Evolutionary conservation across 2,797 vertebrate species (phyloP).

Genomic region (Margarornis squamiger): DNA sequence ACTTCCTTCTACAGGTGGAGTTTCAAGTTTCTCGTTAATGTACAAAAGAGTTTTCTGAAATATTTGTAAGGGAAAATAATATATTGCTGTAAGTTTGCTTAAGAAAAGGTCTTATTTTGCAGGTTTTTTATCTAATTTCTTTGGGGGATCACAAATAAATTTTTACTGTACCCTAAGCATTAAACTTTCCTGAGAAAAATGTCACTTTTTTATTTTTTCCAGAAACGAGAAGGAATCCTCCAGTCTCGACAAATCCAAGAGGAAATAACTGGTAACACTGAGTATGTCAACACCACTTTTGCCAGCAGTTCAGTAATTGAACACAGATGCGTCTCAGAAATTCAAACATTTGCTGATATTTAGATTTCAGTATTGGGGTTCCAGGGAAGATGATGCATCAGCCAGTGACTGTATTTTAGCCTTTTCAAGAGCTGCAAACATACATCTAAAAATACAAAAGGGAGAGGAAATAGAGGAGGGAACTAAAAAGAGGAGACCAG

Average conservation of each 20-base stretch:
- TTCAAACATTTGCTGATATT: slow-evolving; percentile 77
- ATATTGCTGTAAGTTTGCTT: background rate
- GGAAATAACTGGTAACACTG: slow-evolving; percentile 98
- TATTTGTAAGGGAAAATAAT: slow-evolving; percentile 16
- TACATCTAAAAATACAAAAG: slow-evolving; percentile 62
- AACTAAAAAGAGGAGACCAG: background rate
- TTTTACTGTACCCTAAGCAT: slow-evolving; percentile 26
- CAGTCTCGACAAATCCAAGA: slow-evolving; percentile 97
- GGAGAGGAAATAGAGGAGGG: slow-evolving; percentile 4
- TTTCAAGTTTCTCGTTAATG: slow-evolving; percentile 30
- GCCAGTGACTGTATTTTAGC: slow-evolving; percentile 71
- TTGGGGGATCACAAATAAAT: slow-evolving; percentile 7
- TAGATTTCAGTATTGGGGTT: slow-evolving; percentile 75
- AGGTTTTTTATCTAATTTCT: background rate
- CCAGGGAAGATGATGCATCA: slow-evolving; percentile 68
- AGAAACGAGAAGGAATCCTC: slow-evolving; percentile 98
- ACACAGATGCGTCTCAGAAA: slow-evolving; percentile 75
- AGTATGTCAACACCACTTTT: slow-evolving; percentile 85
- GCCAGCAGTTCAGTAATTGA: slow-evolving; percentile 73
- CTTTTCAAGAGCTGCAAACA: slow-evolving; percentile 68
- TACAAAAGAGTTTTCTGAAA: slow-evolving; percentile 42
- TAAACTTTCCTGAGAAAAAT: slow-evolving; percentile 26
- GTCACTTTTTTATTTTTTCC: slow-evolving; percentile 49
- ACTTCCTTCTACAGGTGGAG: slow-evolving; percentile 44
- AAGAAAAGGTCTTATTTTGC: background rate